Base-by-base conservation (phyloP, 1,140 invertebrate genomes). In the Rhopalosiphum maidis region DNA sequence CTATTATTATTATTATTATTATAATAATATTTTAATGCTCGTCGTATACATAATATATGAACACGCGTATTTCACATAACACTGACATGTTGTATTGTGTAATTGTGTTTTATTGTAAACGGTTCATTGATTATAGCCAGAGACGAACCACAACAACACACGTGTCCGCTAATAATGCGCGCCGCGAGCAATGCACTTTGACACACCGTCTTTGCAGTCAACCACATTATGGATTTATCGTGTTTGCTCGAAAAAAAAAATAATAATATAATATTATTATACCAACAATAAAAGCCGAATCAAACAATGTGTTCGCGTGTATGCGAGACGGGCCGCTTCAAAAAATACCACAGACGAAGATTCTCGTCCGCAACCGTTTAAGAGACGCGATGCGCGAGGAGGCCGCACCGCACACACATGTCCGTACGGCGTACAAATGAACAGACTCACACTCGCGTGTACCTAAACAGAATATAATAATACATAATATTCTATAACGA, bases 61-160 rank as follows among this genome's bases (percentile, higher is more conserved):
- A 77, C 60, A 77, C 60, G 30, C 60, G 60, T 77, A 77, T 77
- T 51, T 77, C 60, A n/a, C 21, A 35, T 18, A n/a, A n/a, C 5
- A n/a, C 30, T 51, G 48, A 15, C 30, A n/a, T 68, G 15, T 0
- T 77, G n/a, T n/a, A 77, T 77, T 77, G 60, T 68, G 60, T 18
- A 68, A n/a, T 68, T n/a, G 60, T 77, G 30, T 77, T n/a, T n/a
- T 35, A 77, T 77, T 77, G 60, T 77, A 77, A n/a, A 77, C 60
- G 5, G 11, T 60, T 77, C 60, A 18, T n/a, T n/a, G 60, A 30
- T 68, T 30, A 5, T n/a, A 77, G 60, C 41, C 1, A n/a, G 60
- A 18, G 30, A 77, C 60, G n/a, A 11, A 77, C 30, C 60, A 77
- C 60, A n/a, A 68, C 60, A 30, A 86, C 37, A 15, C n/a, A 86